Conservation (phyloP, 2,888 invertebrate genomes). For the Rhamnusium bicolor region DNA sequence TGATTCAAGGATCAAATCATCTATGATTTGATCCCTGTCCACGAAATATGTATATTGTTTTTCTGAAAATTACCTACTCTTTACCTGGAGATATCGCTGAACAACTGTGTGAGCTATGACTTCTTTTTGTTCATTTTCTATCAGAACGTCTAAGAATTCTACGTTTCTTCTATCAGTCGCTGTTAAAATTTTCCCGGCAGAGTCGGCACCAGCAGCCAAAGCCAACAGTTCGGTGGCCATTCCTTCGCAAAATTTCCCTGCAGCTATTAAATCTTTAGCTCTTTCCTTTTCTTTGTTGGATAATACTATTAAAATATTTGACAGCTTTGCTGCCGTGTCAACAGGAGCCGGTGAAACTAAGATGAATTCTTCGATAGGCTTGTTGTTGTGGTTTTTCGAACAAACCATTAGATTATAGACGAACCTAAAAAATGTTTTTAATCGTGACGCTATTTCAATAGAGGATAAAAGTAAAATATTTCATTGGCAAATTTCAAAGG, state of each 20-base stretch:
- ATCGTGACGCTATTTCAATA: too few relatives aligned
- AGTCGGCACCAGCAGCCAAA: conserved; percentile 93
- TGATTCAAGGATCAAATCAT: too few relatives aligned
- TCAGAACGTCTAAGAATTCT: conserved; percentile 96
- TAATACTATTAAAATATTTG: conserved; percentile 89
- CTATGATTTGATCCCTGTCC: not conserved
- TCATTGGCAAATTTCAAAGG: too few relatives aligned
- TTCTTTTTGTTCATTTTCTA: conserved; percentile 99
- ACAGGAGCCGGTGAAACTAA: conserved; percentile 99
- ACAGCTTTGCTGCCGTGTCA: conserved; percentile 97
- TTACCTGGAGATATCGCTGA: conserved; percentile 94
- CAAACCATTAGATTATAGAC: conserved; percentile 99
- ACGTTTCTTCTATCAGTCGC: conserved; percentile 95
- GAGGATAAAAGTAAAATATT: too few relatives aligned
- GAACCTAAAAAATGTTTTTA: conserved; percentile 73
- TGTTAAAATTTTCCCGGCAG: conserved; percentile 94
- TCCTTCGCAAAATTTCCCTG: conserved; percentile 95
- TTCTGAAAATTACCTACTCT: conserved; percentile 72
- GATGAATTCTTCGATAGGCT: conserved; percentile 97
- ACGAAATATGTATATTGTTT: not conserved
- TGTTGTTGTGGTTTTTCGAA: conserved; percentile 95
- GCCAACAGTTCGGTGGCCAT: conserved; percentile 98
- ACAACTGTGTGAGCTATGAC: conserved; percentile 98
- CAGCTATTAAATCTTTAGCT: conserved; percentile 95
- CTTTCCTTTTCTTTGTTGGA: conserved; percentile 98